Conservation (phyloP, 2,888 invertebrate species). For the Lepidonotus clava region DNA sequence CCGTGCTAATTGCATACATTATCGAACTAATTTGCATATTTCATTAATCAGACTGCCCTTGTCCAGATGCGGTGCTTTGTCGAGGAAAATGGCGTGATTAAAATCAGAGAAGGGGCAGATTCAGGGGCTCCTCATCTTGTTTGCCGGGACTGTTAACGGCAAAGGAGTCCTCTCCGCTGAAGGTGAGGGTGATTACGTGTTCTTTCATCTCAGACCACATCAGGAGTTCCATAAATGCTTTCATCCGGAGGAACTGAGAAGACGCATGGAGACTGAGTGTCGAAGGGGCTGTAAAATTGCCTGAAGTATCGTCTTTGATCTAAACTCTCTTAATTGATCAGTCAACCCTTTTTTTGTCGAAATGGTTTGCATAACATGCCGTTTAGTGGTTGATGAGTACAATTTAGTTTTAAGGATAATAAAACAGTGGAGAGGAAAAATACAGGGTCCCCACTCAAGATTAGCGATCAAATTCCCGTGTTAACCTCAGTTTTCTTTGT, state of each 20-base stretch:
- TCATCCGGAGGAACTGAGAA: no score
- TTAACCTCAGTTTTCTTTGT: no score
- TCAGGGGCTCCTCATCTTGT: neutral
- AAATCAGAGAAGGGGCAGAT: neutral
- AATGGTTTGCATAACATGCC: no score
- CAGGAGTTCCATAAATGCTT: neutral
- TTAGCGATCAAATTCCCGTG: no score
- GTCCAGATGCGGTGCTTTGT: slow-evolving; percentile 8
- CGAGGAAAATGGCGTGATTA: neutral
- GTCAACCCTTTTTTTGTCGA: no score
- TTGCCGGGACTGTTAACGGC: neutral
- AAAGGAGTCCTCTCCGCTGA: neutral
- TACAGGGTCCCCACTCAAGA: no score
- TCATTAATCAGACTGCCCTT: neutral
- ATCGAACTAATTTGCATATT: neutral
- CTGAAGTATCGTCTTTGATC: no score
- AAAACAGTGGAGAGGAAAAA: no score
- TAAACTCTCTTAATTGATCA: no score
- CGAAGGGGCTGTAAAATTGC: neutral
- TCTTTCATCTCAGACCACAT: neutral
- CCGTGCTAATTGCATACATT: slow-evolving; percentile 11
- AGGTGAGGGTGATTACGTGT: neutral
- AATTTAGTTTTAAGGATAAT: no score
- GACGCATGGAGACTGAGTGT: neutral
- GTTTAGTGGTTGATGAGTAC: no score